Evolutionary conservation across 2,888 invertebrate species (phyloP).

Genomic region (Meteorus cinctellus): DNA sequence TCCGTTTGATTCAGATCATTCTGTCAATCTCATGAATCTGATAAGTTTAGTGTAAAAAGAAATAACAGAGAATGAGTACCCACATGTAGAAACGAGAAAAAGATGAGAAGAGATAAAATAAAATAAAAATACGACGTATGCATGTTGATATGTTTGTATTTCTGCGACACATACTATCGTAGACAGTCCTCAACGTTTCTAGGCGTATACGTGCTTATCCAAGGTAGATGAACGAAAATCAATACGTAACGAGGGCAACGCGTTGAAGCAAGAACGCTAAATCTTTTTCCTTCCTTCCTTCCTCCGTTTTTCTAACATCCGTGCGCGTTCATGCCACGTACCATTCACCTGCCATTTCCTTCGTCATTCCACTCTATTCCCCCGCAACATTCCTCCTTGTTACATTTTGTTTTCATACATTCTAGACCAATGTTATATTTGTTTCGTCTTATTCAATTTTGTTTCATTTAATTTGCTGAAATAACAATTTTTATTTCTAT

Average conservation of each 20-base stretch:
- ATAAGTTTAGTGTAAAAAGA: too few species aligned
- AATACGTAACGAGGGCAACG: conserved; percentile 50
- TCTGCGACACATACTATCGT: conserved; percentile 22
- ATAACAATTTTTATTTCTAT: background rate
- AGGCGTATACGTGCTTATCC: conserved; percentile 48
- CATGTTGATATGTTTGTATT: conserved; percentile 32
- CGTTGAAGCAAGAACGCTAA: conserved; percentile 41
- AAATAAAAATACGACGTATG: conserved; percentile 41
- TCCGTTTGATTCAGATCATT: too few species aligned
- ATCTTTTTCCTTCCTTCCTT: conserved; percentile 42
- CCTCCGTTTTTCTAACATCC: conserved; percentile 31
- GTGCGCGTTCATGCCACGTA: conserved; percentile 18
- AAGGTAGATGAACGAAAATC: conserved; percentile 52
- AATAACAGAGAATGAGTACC: too few species aligned
- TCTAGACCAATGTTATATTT: background rate
- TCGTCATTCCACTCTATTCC: background rate
- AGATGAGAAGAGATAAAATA: background rate
- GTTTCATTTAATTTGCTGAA: background rate
- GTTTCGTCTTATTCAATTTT: background rate
- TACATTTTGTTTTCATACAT: background rate
- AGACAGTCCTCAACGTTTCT: conserved; percentile 41
- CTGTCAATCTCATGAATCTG: too few species aligned
- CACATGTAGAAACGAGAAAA: conserved; percentile 13
- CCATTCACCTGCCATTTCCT: conserved; percentile 13
- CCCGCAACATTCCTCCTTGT: background rate